Conservation (phyloP, 2,113 vertebrate species). For the Clinocottus analis region DNA sequence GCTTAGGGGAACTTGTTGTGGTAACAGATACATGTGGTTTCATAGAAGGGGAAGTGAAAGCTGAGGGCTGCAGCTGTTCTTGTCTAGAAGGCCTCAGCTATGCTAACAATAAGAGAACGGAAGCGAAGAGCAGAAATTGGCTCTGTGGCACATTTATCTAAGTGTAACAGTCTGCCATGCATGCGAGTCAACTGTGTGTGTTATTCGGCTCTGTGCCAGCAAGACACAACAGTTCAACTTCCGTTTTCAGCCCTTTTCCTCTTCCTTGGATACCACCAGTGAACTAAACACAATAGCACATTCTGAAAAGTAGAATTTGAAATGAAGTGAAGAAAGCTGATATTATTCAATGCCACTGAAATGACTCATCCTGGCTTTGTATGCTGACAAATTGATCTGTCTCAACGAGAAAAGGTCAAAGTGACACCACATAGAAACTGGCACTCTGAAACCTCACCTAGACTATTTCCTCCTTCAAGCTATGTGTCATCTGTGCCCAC, state of each 20-base stretch:
- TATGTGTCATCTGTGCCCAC: conserved; percentile 37
- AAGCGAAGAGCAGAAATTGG: conserved; percentile 72
- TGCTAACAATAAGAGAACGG: conserved; percentile 65
- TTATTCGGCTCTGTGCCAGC: not conserved
- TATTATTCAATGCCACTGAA: not conserved
- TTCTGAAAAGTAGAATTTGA: not conserved
- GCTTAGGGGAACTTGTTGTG: conserved; percentile 79
- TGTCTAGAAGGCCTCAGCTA: conserved; percentile 71
- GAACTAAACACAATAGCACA: not conserved
- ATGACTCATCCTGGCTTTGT: conserved; percentile 19
- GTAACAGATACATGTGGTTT: conserved; percentile 78
- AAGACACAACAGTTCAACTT: conserved; percentile 22
- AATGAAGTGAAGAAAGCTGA: not conserved
- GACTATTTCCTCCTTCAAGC: conserved; percentile 28
- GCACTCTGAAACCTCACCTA: conserved; percentile 24
- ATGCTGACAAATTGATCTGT: conserved; percentile 17
- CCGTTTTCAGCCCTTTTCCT: conserved; percentile 11
- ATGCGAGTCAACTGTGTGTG: conserved; percentile 23
- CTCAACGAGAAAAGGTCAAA: conserved; percentile 33
- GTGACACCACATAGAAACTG: conserved; percentile 38
- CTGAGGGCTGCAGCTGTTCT: conserved; percentile 74
- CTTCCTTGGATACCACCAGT: conserved; percentile 11
- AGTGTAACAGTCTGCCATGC: conserved; percentile 39
- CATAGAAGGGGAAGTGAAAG: conserved; percentile 77
- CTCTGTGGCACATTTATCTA: conserved; percentile 51